phyloP scores from a whole-genome alignment of 2,888 invertebrate genomes.

The Nebria brevicollis region DNA sequence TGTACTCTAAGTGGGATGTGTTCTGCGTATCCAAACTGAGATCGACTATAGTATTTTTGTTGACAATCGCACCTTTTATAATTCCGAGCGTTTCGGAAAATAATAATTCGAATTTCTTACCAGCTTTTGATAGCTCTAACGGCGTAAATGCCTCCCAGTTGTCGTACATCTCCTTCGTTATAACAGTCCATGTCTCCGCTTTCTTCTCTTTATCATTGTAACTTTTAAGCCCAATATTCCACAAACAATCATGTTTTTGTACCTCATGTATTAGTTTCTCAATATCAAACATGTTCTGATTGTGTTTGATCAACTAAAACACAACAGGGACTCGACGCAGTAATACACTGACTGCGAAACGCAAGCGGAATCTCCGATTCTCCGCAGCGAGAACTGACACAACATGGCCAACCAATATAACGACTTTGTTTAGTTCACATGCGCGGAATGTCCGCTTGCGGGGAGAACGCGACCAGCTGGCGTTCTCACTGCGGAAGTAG shows the following conservation, averaged over 20 bases:
- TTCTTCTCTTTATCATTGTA: not conserved
- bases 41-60: not conserved
- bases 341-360: not conserved
- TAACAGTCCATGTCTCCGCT: not conserved
- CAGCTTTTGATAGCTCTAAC: not conserved
- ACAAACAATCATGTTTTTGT: not conserved
- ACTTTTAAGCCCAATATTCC: not conserved
- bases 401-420: slow-evolving; percentile 1
- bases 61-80: not conserved
- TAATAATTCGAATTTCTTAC: not conserved
- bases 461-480: slow-evolving; percentile 1
- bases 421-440: not conserved
- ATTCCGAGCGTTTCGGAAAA: not conserved
- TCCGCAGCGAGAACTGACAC: not conserved
- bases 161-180: not conserved
- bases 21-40: not conserved
- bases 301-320: not conserved
- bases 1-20: not conserved
- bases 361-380: slow-evolving; percentile 1
- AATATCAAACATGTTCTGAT: not conserved
- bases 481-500: slow-evolving; percentile 1
- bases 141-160: not conserved
- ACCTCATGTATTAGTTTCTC: not conserved
- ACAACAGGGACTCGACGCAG: not conserved
- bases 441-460: not conserved